Percentiles rank a stretch among this genome's conserved stretches.
These are phyloP conservation scores for Connochaetes taurinus DNA, from an alignment of 2,113 vertebrate genomes.

Conservation along the genomic window DNA sequence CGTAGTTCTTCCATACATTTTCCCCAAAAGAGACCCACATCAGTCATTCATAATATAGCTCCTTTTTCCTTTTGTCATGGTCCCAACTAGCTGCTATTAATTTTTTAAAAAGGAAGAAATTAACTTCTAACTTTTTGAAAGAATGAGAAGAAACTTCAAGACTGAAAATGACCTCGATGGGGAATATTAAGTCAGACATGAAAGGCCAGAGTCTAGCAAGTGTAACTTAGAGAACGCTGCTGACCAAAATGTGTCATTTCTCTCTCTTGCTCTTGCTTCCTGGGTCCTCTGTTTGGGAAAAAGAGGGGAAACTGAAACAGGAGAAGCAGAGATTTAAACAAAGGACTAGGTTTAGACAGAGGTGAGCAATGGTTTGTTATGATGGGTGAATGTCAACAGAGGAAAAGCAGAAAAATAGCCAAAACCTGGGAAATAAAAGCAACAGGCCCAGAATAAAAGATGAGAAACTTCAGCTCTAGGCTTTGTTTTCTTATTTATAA, in stretches of 20 bases:
- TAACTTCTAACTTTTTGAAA: not conserved
- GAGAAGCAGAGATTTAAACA: not conserved
- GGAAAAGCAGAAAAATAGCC: not conserved
- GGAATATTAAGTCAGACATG: no score
- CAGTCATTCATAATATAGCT: not conserved
- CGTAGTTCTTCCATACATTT: not conserved
- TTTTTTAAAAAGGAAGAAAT: slow-evolving; percentile 48
- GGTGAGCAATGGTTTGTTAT: not conserved
- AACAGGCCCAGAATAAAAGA: not conserved
- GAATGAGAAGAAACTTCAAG: not conserved
- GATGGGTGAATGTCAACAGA: not conserved
- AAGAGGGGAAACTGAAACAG: not conserved
- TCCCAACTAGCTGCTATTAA: slow-evolving; percentile 19
- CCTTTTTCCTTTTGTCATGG: not conserved
- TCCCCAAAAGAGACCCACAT: not conserved
- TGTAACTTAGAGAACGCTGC: not conserved
- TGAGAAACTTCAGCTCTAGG: not conserved
- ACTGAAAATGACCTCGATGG: not conserved
- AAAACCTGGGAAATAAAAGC: not conserved
- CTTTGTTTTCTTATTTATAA: not conserved
- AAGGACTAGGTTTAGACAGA: not conserved
- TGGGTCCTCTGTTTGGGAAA: not conserved
- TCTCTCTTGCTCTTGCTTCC: not conserved
- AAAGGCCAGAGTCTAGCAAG: not conserved
- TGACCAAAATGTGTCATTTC: not conserved